Percentiles rank a stretch among this genome's conserved stretches.
Evolutionary conservation across 2,888 invertebrate species (phyloP).

Genomic region (Portevinia maculata): DNA sequence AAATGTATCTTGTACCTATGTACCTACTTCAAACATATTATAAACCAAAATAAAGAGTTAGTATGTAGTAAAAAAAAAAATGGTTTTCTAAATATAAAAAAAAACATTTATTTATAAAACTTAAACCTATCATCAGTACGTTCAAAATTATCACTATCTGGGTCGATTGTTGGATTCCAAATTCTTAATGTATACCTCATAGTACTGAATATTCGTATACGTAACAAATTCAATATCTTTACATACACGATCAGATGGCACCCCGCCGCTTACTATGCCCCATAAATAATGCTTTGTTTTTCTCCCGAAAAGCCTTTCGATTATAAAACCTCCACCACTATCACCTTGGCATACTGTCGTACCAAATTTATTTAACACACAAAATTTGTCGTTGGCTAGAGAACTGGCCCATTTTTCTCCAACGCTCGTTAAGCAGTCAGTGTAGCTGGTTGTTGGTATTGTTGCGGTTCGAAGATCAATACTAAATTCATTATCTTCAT

Average conservation of each 20-base stretch:
- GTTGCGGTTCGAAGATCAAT: constrained; percentile 66
- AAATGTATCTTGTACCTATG: too few relatives aligned
- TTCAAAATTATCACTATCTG: not conserved
- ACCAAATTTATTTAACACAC: constrained; percentile 76
- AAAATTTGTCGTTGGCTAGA: constrained; percentile 79
- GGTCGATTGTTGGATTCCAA: constrained; percentile 19
- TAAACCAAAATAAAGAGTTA: too few relatives aligned
- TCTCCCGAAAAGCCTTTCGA: constrained; percentile 27
- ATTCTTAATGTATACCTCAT: constrained; percentile 18
- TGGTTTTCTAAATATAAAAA: too few relatives aligned
- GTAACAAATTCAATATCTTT: constrained; percentile 41
- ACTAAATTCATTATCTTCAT: constrained; percentile 52
- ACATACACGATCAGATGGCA: constrained; percentile 34
- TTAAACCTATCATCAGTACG: not conserved
- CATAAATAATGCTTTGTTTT: constrained; percentile 74
- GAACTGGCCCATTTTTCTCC: constrained; percentile 56
- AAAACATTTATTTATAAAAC: too few relatives aligned
- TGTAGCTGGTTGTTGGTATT: constrained; percentile 68
- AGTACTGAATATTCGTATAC: constrained; percentile 74
- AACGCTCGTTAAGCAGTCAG: constrained; percentile 70
- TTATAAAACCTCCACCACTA: constrained; percentile 78
- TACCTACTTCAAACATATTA: too few relatives aligned
- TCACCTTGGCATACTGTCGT: constrained; percentile 76
- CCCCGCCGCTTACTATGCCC: constrained; percentile 77
- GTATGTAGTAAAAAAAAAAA: too few relatives aligned